A percentile compares a stretch with the other conserved stretches of the same genome.
Conservation (phyloP, 1,140 invertebrate genomes). For the Euura lappo region DNA sequence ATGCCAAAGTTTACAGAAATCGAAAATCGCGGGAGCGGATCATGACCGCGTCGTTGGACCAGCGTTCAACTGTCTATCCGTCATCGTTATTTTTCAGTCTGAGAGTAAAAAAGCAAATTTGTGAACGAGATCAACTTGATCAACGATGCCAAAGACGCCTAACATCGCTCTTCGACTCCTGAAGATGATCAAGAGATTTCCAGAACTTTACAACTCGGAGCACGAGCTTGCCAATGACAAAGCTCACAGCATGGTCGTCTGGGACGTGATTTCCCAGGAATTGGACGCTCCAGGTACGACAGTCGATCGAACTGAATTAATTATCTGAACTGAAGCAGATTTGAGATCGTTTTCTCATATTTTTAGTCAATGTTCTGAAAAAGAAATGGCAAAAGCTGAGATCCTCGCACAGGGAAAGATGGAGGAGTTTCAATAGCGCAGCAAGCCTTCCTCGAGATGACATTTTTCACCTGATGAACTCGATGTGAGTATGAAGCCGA, state of each 20-base stretch:
- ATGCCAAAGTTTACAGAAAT: no score
- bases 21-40: no score
- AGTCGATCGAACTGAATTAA: no score
- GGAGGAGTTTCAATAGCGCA: neutral
- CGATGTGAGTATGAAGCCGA: neutral
- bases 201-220: neutral
- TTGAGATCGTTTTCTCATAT: no score
- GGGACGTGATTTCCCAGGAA: neutral
- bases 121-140: no score
- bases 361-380: neutral
- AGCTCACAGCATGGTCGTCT: neutral
- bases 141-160: neutral
- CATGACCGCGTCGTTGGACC: no score
- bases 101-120: neutral
- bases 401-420: neutral
- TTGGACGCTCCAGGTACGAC: neutral
- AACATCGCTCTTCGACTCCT: neutral
- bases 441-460: neutral
- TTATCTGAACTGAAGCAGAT: no score
- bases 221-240: conserved; percentile 2
- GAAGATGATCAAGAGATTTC: neutral
- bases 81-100: neutral
- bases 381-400: neutral
- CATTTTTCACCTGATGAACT: neutral
- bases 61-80: neutral